Base-by-base conservation (phyloP, 2,113 vertebrate genomes). In the Ictalurus punctatus region DNA sequence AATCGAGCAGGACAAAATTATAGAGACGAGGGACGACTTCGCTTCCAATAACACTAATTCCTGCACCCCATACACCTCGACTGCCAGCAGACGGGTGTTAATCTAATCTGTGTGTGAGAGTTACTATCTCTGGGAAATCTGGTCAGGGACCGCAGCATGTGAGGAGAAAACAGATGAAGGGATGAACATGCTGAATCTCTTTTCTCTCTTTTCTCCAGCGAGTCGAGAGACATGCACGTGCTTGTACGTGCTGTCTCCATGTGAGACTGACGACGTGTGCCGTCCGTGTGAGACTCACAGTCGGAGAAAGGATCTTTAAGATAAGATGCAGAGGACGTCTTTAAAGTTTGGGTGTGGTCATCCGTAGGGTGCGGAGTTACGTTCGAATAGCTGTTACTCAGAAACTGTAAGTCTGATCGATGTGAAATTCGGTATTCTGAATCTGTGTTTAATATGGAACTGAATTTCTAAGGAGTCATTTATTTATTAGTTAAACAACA, bases 1-100 rank as follows among this genome's bases (percentile, higher is more conserved):
- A 85, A 85, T 85, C 63, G 44, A 85, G 63, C 83, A 9, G 83
- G 83, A 85, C 44, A 30, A 69, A 85, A 85, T 69, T 69, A 85
- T 85, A n/a, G 63, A 85, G 44, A 52, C 40, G 40, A 54, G 61
- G 44, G 83, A 85, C 44, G 9, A 30, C 40, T 69, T 85, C 83
- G 10, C 83, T 85, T 52, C 27, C 83, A 69, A 69, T 85, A 85
- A 69, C 63, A 85, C 44, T 85, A 69, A 85, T 85, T 85, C 63
- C 83, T 85, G 83, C 61, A 54, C 25, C 65, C 81, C 14, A n/a
- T 54, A 85, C 65, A 69, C 19, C 59, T 67, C 40, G 25, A 69
- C 25, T 69, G 63, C 40, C 83, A 69, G 83, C 83, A 69, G 63
- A 44, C 83, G 27, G 27, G 25, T 30, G 63, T 69, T 69, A 63